phyloP scores from a whole-genome alignment of 2,797 vertebrate species.

The Neoniphon sammara region DNA sequence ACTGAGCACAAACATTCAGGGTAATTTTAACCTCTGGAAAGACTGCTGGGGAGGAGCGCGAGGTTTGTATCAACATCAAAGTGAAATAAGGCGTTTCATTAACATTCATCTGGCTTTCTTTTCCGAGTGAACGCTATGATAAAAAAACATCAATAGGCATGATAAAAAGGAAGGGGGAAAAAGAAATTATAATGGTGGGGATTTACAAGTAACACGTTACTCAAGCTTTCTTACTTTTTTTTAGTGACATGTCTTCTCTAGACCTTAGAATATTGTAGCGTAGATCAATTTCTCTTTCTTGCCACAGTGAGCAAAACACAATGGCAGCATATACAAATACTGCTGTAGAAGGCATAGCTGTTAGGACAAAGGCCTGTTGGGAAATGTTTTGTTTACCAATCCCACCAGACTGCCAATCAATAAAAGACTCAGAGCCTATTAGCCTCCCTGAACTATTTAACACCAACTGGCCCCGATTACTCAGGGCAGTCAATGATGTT shows the following conservation, averaged over 20 bases:
- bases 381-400: slow-evolving; percentile 79
- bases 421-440: slow-evolving; percentile 81
- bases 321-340: slow-evolving; percentile 19
- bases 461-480: slow-evolving; percentile 78
- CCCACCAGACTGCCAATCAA: slow-evolving; percentile 79
- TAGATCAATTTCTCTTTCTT: slow-evolving; percentile 22
- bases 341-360: slow-evolving; percentile 31
- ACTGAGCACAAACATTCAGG: slow-evolving; percentile 74
- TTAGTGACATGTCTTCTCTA: slow-evolving; percentile 10
- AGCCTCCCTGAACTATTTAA: slow-evolving; percentile 83
- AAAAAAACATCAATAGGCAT: slow-evolving; percentile 29
- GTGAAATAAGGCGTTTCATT: slow-evolving; percentile 66
- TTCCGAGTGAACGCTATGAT: slow-evolving; percentile 26
- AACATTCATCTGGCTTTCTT: slow-evolving; percentile 35
- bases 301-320: slow-evolving; percentile 29
- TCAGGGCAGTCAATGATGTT: slow-evolving; percentile 79
- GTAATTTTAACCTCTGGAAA: slow-evolving; percentile 74
- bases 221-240: slow-evolving; percentile 13
- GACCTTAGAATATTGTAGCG: slow-evolving; percentile 29
- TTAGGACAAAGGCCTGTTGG: slow-evolving; percentile 64
- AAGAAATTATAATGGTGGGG: slow-evolving; percentile 13
- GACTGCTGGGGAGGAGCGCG: slow-evolving; percentile 34
- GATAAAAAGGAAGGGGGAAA: slow-evolving; percentile 19
- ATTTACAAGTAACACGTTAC: slow-evolving; percentile 44
- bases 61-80: slow-evolving; percentile 68